Evolutionary conservation across 2,888 invertebrate species (phyloP).

Genomic region (Eupithecia pulchellata): DNA sequence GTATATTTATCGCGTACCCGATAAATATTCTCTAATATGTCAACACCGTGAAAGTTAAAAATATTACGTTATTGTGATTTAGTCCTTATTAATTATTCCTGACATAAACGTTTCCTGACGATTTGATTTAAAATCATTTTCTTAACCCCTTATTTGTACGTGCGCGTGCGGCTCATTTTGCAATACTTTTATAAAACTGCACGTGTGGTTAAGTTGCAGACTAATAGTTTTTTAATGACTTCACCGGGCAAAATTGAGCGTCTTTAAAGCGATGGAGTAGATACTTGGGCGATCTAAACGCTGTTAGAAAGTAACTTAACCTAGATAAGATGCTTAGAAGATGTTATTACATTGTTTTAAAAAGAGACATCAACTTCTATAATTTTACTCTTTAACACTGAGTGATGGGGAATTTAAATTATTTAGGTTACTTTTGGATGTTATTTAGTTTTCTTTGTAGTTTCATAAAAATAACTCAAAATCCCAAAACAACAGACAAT

Average conservation of each 20-base stretch:
- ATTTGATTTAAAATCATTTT: background rate
- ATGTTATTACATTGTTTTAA: background rate
- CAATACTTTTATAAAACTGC: constrained; percentile 57
- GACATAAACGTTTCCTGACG: background rate
- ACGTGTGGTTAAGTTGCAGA: constrained; percentile 55
- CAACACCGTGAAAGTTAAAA: too few species aligned
- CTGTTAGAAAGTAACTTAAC: background rate
- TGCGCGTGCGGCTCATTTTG: constrained; percentile 36
- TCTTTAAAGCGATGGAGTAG: constrained; percentile 38
- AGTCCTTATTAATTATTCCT: too few species aligned
- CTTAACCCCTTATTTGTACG: background rate
- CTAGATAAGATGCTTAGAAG: background rate
- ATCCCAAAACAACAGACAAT: too few species aligned
- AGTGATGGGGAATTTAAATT: too few species aligned
- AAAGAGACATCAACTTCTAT: too few species aligned
- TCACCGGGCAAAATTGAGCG: constrained; percentile 50
- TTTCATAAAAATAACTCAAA: too few species aligned
- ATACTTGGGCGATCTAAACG: constrained; percentile 18
- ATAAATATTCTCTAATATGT: too few species aligned
- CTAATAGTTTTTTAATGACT: constrained; percentile 67
- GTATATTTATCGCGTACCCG: too few species aligned
- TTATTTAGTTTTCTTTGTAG: too few species aligned
- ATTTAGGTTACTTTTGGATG: too few species aligned
- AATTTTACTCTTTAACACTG: too few species aligned
- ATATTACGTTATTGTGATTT: too few species aligned